phyloP scores from a whole-genome alignment of 2,797 vertebrate genomes.

The Knipowitschia caucasica region DNA sequence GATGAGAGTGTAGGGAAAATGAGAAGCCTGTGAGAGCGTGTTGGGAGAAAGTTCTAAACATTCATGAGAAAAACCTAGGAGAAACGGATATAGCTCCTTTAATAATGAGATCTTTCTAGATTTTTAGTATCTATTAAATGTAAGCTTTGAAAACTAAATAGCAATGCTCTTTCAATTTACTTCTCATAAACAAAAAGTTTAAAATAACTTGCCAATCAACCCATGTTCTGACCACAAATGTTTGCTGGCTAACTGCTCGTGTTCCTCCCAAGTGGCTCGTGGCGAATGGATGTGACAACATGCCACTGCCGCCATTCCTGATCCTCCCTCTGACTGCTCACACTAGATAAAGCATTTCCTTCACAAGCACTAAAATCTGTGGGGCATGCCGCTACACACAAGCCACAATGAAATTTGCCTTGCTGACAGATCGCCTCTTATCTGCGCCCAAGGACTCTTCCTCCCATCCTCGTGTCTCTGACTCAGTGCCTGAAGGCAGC shows the following conservation, averaged over 20 bases:
- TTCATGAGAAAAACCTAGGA: no score
- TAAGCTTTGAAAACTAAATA: no score
- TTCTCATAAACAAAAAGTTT: not conserved
- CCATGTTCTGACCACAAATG: conserved; percentile 25
- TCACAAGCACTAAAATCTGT: conserved; percentile 56
- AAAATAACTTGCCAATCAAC: conserved; percentile 3
- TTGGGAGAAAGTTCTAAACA: no score
- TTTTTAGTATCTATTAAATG: no score
- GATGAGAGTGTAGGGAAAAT: no score
- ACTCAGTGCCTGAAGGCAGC: conserved; percentile 25
- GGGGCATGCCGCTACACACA: conserved; percentile 50
- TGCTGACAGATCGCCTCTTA: conserved; percentile 40
- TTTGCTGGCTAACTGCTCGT: conserved; percentile 1
- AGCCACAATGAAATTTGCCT: conserved; percentile 25
- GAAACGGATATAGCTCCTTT: no score
- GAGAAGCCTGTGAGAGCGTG: no score
- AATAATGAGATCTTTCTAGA: no score
- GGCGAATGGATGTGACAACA: conserved; percentile 46
- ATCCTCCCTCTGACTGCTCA: conserved; percentile 54
- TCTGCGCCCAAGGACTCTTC: conserved; percentile 35
- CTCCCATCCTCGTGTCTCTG: conserved; percentile 20
- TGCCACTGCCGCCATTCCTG: conserved; percentile 46
- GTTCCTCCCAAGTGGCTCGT: conserved; percentile 31
- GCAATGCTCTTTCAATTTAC: conserved; percentile 6
- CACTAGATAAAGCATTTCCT: conserved; percentile 53